A percentile compares a stretch with the other conserved stretches of the same genome.
Evolutionary conservation across 2,797 vertebrate species (phyloP).

Genomic region (Amazonetta brasiliensis): DNA sequence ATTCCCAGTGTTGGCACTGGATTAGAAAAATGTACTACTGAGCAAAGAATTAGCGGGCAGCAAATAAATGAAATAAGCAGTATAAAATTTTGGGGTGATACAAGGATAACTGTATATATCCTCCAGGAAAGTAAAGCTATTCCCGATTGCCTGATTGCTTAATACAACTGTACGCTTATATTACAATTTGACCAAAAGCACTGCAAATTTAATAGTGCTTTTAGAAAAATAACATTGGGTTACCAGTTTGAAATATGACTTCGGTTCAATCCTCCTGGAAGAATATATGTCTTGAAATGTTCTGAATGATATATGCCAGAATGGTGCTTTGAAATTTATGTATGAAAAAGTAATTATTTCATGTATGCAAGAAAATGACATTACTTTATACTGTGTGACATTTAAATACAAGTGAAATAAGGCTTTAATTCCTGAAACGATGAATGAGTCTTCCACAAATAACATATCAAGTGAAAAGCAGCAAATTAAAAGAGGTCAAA

Average conservation of each 20-base stretch:
- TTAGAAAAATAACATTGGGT: not conserved
- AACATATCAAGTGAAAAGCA: not conserved
- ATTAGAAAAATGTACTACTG: not conserved
- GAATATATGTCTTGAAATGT: not conserved
- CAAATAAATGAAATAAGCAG: constrained; percentile 35
- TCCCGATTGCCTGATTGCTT: constrained; percentile 12
- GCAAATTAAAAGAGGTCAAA: not conserved
- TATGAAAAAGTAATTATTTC: not conserved
- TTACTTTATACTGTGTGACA: not conserved
- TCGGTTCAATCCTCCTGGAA: not conserved
- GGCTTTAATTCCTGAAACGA: not conserved
- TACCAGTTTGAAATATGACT: not conserved
- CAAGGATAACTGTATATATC: not conserved
- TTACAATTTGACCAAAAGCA: constrained; percentile 31
- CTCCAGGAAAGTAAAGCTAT: constrained; percentile 14
- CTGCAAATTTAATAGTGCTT: not conserved
- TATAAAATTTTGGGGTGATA: constrained; percentile 22
- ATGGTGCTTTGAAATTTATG: not conserved
- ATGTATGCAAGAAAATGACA: not conserved
- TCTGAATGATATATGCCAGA: not conserved
- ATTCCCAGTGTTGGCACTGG: not conserved
- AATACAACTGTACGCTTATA: not conserved
- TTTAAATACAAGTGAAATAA: not conserved
- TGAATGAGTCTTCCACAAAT: not conserved
- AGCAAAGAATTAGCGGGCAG: not conserved